phyloP scores from a whole-genome alignment of 2,888 invertebrate species.

The Hedya salicella region DNA sequence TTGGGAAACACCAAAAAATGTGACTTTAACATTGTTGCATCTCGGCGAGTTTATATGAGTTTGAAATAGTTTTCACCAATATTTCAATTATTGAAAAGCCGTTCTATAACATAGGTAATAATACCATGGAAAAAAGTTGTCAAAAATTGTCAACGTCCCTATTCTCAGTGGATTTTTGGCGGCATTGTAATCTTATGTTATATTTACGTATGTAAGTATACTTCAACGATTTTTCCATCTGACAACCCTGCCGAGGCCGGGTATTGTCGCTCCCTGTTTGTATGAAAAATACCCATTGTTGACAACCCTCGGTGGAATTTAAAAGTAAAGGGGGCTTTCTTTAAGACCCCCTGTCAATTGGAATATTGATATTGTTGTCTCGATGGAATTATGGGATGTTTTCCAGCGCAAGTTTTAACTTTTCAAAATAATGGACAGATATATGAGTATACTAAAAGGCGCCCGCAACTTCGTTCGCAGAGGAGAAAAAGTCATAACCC shows the following conservation, averaged over 20 bases:
- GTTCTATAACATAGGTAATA: too few species aligned
- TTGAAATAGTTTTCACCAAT: too few species aligned
- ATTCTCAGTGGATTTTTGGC: neutral
- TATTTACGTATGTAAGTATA: conserved; percentile 2
- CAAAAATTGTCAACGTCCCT: neutral
- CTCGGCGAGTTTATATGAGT: too few species aligned
- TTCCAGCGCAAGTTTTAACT: conserved; percentile 19
- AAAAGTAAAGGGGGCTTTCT: conserved; percentile 47
- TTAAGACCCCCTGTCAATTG: conserved; percentile 48
- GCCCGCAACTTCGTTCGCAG: too few species aligned
- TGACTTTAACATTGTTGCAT: too few species aligned
- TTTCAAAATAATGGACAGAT: neutral
- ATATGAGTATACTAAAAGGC: too few species aligned
- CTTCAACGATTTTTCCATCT: conserved; percentile 39
- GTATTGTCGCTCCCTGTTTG: conserved; percentile 48
- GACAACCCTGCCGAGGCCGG: conserved; percentile 44
- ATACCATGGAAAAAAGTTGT: too few species aligned
- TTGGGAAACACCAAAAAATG: too few species aligned
- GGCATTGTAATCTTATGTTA: neutral
- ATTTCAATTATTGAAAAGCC: too few species aligned
- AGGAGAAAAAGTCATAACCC: too few species aligned
- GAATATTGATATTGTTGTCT: conserved; percentile 48
- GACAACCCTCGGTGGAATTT: conserved; percentile 48
- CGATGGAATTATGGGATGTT: conserved; percentile 28
- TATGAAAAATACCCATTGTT: conserved; percentile 51